Percentiles rank a stretch among this genome's conserved stretches.
Evolutionary conservation across 2,888 invertebrate species (phyloP).

Genomic region (Agonopterix alstromeriana): DNA sequence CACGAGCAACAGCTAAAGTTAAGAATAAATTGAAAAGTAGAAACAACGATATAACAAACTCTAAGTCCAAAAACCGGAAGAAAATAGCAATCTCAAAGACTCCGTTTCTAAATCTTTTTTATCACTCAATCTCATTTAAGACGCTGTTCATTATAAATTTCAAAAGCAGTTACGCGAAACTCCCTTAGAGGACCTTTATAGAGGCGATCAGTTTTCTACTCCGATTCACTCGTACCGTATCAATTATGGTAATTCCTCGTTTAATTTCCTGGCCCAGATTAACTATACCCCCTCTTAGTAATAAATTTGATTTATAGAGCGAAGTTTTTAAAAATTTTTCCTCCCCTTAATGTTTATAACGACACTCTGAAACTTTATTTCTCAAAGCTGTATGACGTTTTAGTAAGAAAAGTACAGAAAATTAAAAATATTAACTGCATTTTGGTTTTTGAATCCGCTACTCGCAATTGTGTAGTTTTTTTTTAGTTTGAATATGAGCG

Average conservation of each 20-base stretch:
- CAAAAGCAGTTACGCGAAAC: conserved; percentile 32
- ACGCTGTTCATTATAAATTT: conserved; percentile 40
- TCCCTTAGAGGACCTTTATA: conserved; percentile 33
- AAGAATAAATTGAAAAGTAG: no score
- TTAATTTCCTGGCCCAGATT: conserved; percentile 73
- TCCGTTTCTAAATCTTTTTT: no score
- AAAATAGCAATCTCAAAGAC: no score
- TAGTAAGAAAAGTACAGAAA: no score
- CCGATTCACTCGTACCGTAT: conserved; percentile 65
- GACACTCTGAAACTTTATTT: conserved; percentile 1
- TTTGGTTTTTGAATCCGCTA: no score
- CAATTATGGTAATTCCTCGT: conserved; percentile 73
- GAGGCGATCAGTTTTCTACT: conserved; percentile 65
- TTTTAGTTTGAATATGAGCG: no score
- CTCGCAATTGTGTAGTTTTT: no score
- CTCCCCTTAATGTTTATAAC: conserved; percentile 1
- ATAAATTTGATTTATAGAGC: conserved; percentile 67
- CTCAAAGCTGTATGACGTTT: no score
- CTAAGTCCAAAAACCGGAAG: no score
- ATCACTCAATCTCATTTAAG: conserved; percentile 34
- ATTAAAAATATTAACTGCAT: no score
- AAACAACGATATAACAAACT: no score
- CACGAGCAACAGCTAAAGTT: no score
- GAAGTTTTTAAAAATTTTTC: conserved; percentile 46
- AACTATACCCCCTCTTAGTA: conserved; percentile 51